A percentile compares a stretch with the other conserved stretches of the same genome.
Evolutionary conservation across 2,113 vertebrate genomes (phyloP).

Genomic region (Irena cyanogastra): DNA sequence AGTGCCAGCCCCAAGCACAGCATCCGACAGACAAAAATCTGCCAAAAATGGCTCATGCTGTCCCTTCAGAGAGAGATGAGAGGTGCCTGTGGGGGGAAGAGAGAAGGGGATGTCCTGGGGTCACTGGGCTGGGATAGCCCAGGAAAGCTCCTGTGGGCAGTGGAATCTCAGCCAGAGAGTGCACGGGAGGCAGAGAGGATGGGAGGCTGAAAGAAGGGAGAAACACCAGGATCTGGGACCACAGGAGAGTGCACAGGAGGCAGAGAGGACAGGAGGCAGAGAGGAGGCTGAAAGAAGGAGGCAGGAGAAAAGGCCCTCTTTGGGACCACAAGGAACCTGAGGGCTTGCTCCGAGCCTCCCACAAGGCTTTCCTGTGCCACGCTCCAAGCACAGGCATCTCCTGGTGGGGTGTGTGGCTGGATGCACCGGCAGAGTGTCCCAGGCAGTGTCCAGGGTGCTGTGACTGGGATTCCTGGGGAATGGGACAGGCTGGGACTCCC

Average conservation of each 20-base stretch:
- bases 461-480: not conserved
- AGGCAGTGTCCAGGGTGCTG: not conserved
- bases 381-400: not conserved
- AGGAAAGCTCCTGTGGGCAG: rapidly evolving
- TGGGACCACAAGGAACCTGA: not conserved
- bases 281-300: too few relatives aligned
- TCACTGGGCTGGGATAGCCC: not conserved
- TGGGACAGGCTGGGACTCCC: not conserved
- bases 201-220: not conserved
- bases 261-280: not conserved
- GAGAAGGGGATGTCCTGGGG: not conserved
- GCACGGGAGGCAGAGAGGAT: rapidly evolving
- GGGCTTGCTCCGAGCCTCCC: not conserved
- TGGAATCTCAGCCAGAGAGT: not conserved
- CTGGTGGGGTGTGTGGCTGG: not conserved
- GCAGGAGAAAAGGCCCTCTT: not conserved
- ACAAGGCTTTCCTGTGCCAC: not conserved
- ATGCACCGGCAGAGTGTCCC: too few relatives aligned
- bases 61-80: not conserved
- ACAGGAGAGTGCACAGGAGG: rapidly evolving
- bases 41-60: not conserved
- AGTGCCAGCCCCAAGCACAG: rapidly evolving
- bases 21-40: not conserved
- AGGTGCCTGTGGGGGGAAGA: not conserved
- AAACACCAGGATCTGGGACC: not conserved